Evolutionary conservation across 37 sponge, comb jelly and placozoan genomes (phyloP).

Genomic region (Diacarnus erythraeanus): DNA sequence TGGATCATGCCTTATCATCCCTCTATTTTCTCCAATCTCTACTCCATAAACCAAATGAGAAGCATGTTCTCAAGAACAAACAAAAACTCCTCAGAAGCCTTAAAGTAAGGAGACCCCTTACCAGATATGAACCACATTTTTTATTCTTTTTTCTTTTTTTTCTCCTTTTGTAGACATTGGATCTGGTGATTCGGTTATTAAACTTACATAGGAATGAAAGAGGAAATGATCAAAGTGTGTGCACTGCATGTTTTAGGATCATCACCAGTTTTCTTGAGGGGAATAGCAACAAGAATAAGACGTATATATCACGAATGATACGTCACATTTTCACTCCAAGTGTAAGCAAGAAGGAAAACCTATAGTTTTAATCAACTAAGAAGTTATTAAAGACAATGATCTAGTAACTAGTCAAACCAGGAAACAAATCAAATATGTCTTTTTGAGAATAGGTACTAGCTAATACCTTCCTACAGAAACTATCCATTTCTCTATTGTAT

Average conservation of each 20-base stretch:
- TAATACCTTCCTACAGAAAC: no score
- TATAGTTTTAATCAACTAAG: background rate
- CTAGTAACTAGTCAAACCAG: no score
- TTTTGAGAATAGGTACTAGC: no score
- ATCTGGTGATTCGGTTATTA: background rate
- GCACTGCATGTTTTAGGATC: conserved; percentile 54
- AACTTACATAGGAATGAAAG: background rate
- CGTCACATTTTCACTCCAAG: conserved; percentile 29
- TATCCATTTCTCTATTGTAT: no score
- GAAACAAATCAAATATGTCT: no score
- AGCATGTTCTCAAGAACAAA: background rate
- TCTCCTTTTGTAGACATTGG: background rate
- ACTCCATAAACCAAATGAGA: background rate
- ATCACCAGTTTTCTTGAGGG: conserved; percentile 35
- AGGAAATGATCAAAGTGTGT: conserved; percentile 26
- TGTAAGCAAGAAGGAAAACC: background rate
- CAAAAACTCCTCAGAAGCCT: background rate
- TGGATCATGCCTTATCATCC: background rate
- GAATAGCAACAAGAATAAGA: conserved; percentile 78
- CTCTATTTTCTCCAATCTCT: background rate
- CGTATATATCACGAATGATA: conserved; percentile 70
- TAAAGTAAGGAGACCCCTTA: no score
- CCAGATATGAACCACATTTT: no score
- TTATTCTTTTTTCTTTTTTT: no score
- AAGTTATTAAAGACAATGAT: background rate